phyloP scores from a whole-genome alignment of 2,113 vertebrate genomes.

The Sapajus apella region DNA sequence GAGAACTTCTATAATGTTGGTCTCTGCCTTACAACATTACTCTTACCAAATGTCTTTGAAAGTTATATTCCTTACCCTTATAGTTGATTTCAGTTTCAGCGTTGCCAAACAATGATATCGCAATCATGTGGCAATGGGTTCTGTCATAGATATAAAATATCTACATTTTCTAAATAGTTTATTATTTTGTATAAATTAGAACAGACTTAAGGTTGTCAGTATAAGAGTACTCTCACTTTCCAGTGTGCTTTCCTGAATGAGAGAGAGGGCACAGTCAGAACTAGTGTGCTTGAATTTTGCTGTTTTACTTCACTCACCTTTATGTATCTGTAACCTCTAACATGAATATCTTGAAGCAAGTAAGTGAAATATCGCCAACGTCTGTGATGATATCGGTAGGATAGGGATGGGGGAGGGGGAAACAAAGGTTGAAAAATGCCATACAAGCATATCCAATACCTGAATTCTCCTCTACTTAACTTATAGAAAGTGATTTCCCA shows the following conservation, averaged over 20 bases:
- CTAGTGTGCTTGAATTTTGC: background rate
- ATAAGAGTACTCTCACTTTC: background rate
- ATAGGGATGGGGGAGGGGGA: background rate
- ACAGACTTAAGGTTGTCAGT: background rate
- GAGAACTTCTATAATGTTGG: background rate
- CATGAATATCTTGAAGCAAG: background rate
- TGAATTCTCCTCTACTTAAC: background rate
- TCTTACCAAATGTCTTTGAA: background rate
- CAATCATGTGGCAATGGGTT: background rate
- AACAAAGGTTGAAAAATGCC: background rate
- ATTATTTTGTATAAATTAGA: constrained; percentile 36
- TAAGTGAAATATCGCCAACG: background rate
- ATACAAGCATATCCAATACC: background rate
- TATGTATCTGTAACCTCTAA: background rate
- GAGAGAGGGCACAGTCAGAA: background rate
- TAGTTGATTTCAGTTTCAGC: background rate
- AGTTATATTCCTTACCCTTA: background rate
- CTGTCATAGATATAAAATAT: background rate
- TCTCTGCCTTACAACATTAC: background rate
- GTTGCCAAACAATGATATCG: background rate
- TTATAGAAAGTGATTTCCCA: background rate
- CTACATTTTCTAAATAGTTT: background rate
- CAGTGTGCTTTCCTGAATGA: background rate
- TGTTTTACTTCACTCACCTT: background rate
- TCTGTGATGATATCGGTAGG: background rate